Evolutionary conservation across 2,888 invertebrate species (phyloP), one percentile per base, ranked within the genome.

Genomic region (Pyralis farinalis): DNA sequence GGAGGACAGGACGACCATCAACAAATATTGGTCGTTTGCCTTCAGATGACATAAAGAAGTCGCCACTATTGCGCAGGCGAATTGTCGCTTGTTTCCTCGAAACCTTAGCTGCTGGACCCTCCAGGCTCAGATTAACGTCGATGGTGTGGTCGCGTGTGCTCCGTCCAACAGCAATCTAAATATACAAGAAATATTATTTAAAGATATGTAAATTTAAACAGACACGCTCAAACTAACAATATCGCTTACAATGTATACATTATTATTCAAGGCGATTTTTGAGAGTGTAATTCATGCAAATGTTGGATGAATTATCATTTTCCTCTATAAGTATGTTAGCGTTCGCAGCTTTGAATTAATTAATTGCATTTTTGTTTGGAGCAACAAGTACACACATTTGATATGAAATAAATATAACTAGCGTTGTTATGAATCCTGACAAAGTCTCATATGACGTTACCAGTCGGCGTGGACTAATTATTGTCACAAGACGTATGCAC

Each of bases 11-110:
- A 45, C 95, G 92, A 1, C 98, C 97, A 75, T 99, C 98, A 3
- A 99, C 95, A 75, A 96, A 98, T 63, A 99, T 94, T 1, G 98
- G 96, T 45, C 98, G 89, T 71, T 97, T 97, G 11, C 98, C 99
- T 75, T 98, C 98, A 33, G 98, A 98, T 11, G 96, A 94, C 60
- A 99, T 92, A 71, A 96, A 96, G 78, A 98, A 99, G 71, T 98
- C 98, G 0, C 98, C 98, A 51, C 95, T 97, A 74, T 96, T 97
- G 38, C 97, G 91, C 48, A 98, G 91, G 34, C 94, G 92, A 42
- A 99, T 96, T 1, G 97, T 95, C 5, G 97, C 98, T 77, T 98
- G 98, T 50, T 96, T 92, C 31, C 98, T 91, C 0, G 98, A 98
- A 29, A 97, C 94, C 84, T 98, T 98, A 75, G 95, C 95, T 0